phyloP scores from a whole-genome alignment of 2,797 vertebrate species.

The Acanthornis magna region DNA sequence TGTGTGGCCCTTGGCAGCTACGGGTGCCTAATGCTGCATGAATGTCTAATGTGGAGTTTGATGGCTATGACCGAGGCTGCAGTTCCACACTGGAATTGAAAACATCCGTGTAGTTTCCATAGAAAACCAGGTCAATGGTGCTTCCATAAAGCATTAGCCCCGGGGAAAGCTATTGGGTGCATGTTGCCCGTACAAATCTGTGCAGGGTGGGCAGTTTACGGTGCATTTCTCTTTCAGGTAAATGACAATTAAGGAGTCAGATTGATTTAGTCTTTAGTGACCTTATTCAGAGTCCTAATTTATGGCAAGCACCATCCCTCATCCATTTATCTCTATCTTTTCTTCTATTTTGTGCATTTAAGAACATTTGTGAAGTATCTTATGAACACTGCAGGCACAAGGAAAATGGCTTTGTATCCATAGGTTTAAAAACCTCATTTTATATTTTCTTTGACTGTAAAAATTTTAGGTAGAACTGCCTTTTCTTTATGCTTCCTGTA shows the following conservation, averaged over 20 bases:
- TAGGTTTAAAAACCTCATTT: background rate
- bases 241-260: background rate
- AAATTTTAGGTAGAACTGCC: constrained; percentile 17
- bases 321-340: background rate
- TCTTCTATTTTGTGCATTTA: background rate
- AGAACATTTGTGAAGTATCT: background rate
- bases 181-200: background rate
- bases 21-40: constrained; percentile 13
- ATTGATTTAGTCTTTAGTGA: background rate
- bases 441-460: constrained; percentile 21
- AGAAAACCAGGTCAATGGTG: constrained; percentile 56
- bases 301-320: background rate
- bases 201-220: background rate
- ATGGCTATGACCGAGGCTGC: constrained; percentile 7
- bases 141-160: constrained; percentile 10
- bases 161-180: background rate
- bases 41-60: constrained; percentile 60
- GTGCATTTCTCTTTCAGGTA: constrained; percentile 24
- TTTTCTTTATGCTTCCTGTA: constrained; percentile 25
- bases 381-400: background rate
- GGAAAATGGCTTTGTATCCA: background rate
- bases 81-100: constrained; percentile 34
- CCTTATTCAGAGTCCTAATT: background rate
- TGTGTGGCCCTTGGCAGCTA: constrained; percentile 63
- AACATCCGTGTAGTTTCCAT: constrained; percentile 54